phyloP scores from a whole-genome alignment of 2,888 invertebrate species.

The Operophtera brumata region DNA sequence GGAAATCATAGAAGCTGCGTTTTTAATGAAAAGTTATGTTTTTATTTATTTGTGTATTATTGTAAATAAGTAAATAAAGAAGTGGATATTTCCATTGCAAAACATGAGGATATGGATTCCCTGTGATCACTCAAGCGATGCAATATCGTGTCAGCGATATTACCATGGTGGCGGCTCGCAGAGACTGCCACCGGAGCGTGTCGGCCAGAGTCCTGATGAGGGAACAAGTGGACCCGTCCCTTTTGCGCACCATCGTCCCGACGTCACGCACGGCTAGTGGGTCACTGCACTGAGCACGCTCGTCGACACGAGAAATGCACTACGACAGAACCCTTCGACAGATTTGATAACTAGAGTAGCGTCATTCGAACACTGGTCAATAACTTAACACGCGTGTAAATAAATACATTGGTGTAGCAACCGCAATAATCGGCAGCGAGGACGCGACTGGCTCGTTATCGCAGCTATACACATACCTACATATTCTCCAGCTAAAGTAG shows the following conservation, averaged over 20 bases:
- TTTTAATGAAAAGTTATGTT: too few relatives aligned
- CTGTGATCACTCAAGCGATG: conserved; percentile 26
- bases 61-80: neutral
- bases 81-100: neutral
- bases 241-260: conserved; percentile 74
- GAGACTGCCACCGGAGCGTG: conserved; percentile 71
- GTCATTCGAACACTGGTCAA: conserved; percentile 41
- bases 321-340: conserved; percentile 49
- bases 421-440: conserved; percentile 76
- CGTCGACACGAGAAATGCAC: conserved; percentile 47
- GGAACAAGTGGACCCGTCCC: conserved; percentile 70
- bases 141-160: conserved; percentile 44
- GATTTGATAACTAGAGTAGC: conserved; percentile 46
- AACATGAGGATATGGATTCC: conserved; percentile 1
- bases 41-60: too few relatives aligned
- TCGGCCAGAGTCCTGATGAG: conserved; percentile 71
- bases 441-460: conserved; percentile 77
- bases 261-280: conserved; percentile 74
- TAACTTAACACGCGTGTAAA: conserved; percentile 46
- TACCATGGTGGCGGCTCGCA: conserved; percentile 66
- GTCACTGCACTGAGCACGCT: conserved; percentile 68
- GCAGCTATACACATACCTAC: conserved; percentile 60
- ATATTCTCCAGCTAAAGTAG: conserved; percentile 67
- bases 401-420: conserved; percentile 60
- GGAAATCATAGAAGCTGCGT: too few relatives aligned